phyloP scores from a whole-genome alignment of 2,888 invertebrate species.

The Mimas tiliae region DNA sequence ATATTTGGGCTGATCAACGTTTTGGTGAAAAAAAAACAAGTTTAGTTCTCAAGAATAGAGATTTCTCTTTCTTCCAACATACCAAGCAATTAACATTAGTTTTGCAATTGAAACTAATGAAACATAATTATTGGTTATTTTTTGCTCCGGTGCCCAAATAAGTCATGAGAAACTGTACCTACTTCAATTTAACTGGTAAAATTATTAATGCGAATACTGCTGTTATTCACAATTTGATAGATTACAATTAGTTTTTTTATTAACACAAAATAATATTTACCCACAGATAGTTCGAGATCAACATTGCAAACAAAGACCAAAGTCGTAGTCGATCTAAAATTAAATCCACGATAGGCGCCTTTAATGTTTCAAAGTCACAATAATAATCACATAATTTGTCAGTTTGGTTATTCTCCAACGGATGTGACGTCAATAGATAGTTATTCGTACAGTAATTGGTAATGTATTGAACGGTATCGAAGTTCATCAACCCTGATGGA shows the following conservation, averaged over 20 bases:
- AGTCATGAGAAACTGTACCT: slow-evolving; percentile 12
- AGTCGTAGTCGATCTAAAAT: neutral
- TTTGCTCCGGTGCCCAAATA: slow-evolving; percentile 14
- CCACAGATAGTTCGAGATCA: neutral
- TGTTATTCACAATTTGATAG: neutral
- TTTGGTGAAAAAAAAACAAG: neutral
- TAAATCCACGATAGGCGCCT: neutral
- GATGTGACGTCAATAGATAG: slow-evolving; percentile 43
- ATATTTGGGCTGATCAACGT: no score
- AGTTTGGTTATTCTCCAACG: slow-evolving; percentile 36
- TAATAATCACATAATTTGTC: neutral
- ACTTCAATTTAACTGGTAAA: neutral
- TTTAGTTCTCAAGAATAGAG: neutral
- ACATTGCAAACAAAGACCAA: neutral
- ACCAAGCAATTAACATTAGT: neutral
- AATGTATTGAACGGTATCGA: slow-evolving; percentile 54
- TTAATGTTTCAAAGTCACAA: neutral
- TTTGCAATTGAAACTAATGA: neutral
- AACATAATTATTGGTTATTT: slow-evolving; percentile 19
- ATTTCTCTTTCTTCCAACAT: neutral
- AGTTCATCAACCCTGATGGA: slow-evolving; percentile 66
- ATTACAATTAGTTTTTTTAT: neutral
- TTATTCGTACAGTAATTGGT: slow-evolving; percentile 43
- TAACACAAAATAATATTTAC: neutral
- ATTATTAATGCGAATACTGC: neutral